These are phyloP conservation scores for Fulica atra DNA, from an alignment of 2,113 vertebrate genomes.

Conservation along the genomic window DNA sequence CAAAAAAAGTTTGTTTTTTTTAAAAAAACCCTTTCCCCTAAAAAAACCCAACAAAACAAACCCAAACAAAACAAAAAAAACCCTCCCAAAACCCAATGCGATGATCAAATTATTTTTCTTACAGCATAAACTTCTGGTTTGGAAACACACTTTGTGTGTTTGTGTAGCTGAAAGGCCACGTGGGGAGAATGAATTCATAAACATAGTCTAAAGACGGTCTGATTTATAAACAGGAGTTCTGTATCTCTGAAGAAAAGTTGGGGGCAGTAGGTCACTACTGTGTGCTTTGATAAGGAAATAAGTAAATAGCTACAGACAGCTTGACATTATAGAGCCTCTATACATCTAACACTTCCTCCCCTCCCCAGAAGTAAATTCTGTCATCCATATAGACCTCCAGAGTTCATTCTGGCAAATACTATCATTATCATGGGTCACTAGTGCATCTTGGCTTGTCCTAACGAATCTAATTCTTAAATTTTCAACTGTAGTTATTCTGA, in stretches of 20 bases:
- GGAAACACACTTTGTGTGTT: not conserved
- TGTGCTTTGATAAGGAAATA: not conserved
- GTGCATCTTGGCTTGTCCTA: not conserved
- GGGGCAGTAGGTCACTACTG: not conserved
- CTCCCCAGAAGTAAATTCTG: not conserved
- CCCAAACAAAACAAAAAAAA: too few species aligned
- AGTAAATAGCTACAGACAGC: not conserved
- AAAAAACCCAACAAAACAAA: not conserved
- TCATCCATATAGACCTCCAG: not conserved
- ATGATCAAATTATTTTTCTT: not conserved
- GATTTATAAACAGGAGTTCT: not conserved
- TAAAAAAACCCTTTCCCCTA: fast-evolving
- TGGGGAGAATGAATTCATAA: not conserved
- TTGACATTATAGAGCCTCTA: not conserved
- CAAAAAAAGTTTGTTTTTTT: not conserved
- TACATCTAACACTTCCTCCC: not conserved
- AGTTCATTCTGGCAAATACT: not conserved
- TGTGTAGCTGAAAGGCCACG: not conserved
- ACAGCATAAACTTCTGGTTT: not conserved
- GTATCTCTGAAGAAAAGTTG: not conserved
- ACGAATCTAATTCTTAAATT: not conserved
- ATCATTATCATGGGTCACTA: not conserved
- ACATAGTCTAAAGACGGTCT: not conserved
- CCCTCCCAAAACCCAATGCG: not conserved
- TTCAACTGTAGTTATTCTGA: not conserved